These are phyloP conservation scores for Chaetodon trifascialis DNA, from an alignment of 2,113 vertebrate genomes.

Conservation along the genomic window DNA sequence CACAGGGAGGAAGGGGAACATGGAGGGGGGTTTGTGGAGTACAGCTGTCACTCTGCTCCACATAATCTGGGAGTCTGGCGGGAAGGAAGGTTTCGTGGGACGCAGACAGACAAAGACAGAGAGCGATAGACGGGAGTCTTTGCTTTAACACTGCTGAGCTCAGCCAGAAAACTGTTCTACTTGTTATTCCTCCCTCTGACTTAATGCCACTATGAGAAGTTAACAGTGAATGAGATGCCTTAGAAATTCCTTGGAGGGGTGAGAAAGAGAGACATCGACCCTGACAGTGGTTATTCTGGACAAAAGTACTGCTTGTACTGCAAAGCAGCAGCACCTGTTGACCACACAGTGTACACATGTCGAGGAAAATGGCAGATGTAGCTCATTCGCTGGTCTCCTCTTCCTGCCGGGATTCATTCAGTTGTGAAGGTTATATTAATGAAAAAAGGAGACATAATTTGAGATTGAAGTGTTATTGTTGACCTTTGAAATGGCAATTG, in stretches of 20 bases:
- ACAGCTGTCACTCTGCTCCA: slow-evolving; percentile 82
- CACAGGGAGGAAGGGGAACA: slow-evolving; percentile 53
- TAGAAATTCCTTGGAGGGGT: not conserved
- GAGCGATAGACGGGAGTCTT: not conserved
- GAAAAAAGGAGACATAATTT: not conserved
- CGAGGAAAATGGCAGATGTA: slow-evolving; percentile 19
- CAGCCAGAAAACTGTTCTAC: not conserved
- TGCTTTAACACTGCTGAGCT: slow-evolving; percentile 20
- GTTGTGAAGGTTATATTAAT: not conserved
- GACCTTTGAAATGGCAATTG: not conserved
- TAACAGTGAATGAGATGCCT: slow-evolving; percentile 9
- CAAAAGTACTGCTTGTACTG: not conserved
- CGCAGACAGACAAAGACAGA: slow-evolving; percentile 20
- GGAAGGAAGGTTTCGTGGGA: slow-evolving; percentile 43
- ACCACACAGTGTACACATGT: slow-evolving; percentile 30
- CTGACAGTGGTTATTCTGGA: not conserved
- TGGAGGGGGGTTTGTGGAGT: slow-evolving; percentile 34
- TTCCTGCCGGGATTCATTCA: not conserved
- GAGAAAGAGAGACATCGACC: not conserved
- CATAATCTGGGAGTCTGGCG: slow-evolving; percentile 62
- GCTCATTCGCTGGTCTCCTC: no score
- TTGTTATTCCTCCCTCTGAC: not conserved
- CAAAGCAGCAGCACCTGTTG: slow-evolving; percentile 59
- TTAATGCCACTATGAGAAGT: not conserved
- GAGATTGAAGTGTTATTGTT: not conserved